Evolutionary conservation across 1,140 invertebrate genomes (phyloP), one percentile per base, ranked within the genome.

Genomic region (Ylistrum balloti): DNA sequence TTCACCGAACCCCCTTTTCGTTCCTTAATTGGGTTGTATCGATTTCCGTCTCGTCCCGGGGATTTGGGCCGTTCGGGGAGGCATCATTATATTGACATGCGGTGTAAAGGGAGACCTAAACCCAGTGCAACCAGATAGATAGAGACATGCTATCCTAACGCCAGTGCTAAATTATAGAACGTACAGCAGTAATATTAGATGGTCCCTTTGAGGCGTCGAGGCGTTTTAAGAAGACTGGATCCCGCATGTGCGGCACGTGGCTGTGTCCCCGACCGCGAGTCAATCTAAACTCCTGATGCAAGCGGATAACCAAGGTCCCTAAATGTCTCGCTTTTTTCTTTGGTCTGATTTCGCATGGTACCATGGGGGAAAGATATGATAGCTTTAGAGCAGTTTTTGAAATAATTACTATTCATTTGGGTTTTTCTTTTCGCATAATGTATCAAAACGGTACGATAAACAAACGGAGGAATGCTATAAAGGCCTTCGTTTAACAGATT

Each of bases 381-480:
- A 90, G 89, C 89, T 86, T 33, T 86, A 90, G 35, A 90, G 85
- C 89, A 88, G 88, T 90, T 91, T 92, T 90, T 89, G 90, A 90
- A 92, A 92, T 92, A 90, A 90, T 90, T 89, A 92, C 91, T 90
- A 92, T 92, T 92, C 91, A 90, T 92, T 90, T 87, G 91, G 91
- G 91, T 92, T 90, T 91, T 92, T 90, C 86, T 90, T 90, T 89
- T 86, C 88, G 91, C 89, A 92, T 92, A 92, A 89, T 90, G 88
- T 88, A 86, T 41, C 33, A 92, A 90, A 92, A 86, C 88, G 48
- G 87, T 86, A 87, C 56, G 90, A 91, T 91, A 91, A 91, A 91
- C 90, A 91, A 91, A 89, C 74, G 89, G 88, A 87, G 86, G 86
- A 88, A 88, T 74, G 86, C 89, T 86, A 87, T 86, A 87, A 90